These are phyloP conservation scores for Isichthys henryi DNA, from an alignment of 2,113 vertebrate genomes.

Conservation along the genomic window DNA sequence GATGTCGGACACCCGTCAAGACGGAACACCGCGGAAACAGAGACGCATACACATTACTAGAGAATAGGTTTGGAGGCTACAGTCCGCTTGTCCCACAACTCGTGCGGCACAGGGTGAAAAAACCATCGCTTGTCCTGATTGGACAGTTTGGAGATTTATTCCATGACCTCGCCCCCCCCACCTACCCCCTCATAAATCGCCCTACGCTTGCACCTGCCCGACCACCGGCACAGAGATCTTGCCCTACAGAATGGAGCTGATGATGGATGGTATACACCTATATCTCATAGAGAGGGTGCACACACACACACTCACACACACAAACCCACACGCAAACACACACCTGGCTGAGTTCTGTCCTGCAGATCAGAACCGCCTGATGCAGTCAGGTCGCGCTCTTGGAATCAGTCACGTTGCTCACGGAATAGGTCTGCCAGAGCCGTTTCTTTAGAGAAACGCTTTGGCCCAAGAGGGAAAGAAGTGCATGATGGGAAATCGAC, in stretches of 20 bases:
- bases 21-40: neutral
- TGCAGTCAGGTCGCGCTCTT: neutral
- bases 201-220: neutral
- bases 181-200: constrained; percentile 8
- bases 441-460: neutral
- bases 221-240: neutral
- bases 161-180: neutral
- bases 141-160: constrained; percentile 34
- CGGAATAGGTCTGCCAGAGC: neutral
- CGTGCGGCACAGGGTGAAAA: constrained; percentile 25
- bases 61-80: neutral
- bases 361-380: neutral
- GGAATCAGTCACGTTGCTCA: neutral
- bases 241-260: neutral
- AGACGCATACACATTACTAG: constrained; percentile 14
- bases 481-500: neutral
- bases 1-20: too few relatives aligned
- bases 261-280: neutral
- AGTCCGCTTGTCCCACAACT: neutral
- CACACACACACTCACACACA: neutral
- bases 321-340: neutral
- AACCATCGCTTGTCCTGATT: constrained; percentile 25
- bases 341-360: neutral
- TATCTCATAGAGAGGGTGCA: neutral
- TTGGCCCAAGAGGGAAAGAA: neutral